These are phyloP conservation scores for Siniperca undulata DNA, from an alignment of 2,797 vertebrate species.

Conservation along the genomic window DNA sequence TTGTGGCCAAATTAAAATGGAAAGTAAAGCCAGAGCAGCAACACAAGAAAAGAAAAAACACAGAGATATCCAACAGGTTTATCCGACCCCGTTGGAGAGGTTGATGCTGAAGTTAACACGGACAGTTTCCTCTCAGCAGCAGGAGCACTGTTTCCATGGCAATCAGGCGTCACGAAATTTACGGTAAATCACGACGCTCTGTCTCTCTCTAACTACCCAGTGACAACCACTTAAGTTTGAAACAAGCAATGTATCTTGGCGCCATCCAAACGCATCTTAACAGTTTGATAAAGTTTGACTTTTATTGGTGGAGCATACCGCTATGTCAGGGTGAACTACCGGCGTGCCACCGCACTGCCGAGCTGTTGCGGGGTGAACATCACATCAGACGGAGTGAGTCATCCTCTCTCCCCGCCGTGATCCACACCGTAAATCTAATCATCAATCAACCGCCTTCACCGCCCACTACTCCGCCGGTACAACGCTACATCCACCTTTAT, in stretches of 20 bases:
- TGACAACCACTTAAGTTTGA: conserved; percentile 52
- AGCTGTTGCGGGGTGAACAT: conserved; percentile 80
- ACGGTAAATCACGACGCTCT: conserved; percentile 83
- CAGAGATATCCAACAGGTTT: conserved; percentile 77
- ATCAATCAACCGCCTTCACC: conserved; percentile 70
- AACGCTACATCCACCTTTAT: conserved; percentile 1
- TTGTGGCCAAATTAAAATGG: conserved; percentile 24
- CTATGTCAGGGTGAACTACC: conserved; percentile 50
- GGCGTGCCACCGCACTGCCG: conserved; percentile 78
- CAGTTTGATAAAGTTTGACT: conserved; percentile 64
- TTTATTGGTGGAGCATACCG: conserved; percentile 28
- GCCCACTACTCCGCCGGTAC: conserved; percentile 45
- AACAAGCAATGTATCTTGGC: background rate
- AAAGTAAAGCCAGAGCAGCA: conserved; percentile 56
- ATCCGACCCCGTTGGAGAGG: conserved; percentile 59
- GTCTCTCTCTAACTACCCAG: conserved; percentile 43
- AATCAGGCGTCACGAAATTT: conserved; percentile 85
- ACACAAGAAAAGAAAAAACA: conserved; percentile 10
- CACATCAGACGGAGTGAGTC: conserved; percentile 83
- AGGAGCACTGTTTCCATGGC: conserved; percentile 87
- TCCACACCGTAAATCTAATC: conserved; percentile 78
- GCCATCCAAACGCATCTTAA: background rate
- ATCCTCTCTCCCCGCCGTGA: conserved; percentile 80
- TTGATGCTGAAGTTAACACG: conserved; percentile 74
- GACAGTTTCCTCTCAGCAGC: conserved; percentile 77